phyloP scores from a whole-genome alignment of 2,888 invertebrate species.

The Cheilosia variabilis region DNA sequence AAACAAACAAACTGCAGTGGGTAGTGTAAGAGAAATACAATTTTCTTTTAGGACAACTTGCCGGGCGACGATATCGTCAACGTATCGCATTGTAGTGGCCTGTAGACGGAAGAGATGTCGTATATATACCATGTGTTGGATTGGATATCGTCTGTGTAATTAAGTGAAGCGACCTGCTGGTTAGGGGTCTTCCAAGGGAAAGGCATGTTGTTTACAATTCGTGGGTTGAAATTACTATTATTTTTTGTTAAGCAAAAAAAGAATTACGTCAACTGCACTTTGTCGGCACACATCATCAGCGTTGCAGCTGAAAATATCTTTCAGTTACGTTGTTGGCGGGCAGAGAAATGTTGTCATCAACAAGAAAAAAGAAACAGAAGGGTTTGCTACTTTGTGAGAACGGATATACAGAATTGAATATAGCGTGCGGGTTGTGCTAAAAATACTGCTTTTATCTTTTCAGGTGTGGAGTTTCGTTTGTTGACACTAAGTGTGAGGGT shows the following conservation, averaged over 20 bases:
- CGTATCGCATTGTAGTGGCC: neutral
- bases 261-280: conserved; percentile 26
- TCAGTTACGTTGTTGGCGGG: conserved; percentile 11
- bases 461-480: neutral
- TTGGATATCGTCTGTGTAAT: conserved; percentile 20
- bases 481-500: neutral
- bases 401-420: neutral
- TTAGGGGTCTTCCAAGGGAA: conserved; percentile 3
- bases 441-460: neutral
- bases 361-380: neutral
- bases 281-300: conserved; percentile 15
- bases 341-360: neutral
- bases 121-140: neutral
- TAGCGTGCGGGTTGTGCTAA: conserved; percentile 11
- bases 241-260: neutral
- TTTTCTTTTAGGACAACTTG: conserved; percentile 41
- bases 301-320: conserved; percentile 13
- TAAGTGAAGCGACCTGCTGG: conserved; percentile 31
- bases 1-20: conserved; percentile 24
- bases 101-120: neutral
- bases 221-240: neutral
- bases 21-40: conserved; percentile 14
- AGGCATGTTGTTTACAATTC: conserved; percentile 10
- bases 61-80: neutral
- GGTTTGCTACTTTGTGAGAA: neutral